Evolutionary conservation across 1,140 invertebrate species (phyloP).

Genomic region (Cecropterus lyciades): DNA sequence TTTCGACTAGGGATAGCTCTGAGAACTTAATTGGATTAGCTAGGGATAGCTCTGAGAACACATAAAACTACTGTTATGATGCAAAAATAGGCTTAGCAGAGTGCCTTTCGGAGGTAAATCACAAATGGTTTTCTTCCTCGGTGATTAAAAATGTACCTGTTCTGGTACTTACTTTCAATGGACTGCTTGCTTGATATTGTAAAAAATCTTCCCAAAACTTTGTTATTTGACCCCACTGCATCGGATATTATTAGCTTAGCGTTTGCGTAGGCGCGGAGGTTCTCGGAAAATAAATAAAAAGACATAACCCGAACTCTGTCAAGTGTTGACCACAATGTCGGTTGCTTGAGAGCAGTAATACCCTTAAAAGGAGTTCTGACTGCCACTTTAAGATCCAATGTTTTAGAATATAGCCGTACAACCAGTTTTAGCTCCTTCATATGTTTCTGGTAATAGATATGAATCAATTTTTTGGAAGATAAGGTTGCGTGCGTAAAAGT

Average conservation of each 20-base stretch:
- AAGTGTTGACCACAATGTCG: slow-evolving; percentile 8
- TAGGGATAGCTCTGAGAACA: too few species aligned
- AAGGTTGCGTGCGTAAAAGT: background rate
- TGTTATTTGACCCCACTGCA: slow-evolving; percentile 1
- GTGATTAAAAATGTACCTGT: too few species aligned
- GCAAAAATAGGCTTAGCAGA: too few species aligned
- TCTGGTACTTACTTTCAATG: too few species aligned
- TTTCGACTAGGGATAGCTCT: too few species aligned
- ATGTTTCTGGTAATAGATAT: background rate
- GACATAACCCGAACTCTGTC: slow-evolving; percentile 11
- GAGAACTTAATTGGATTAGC: too few species aligned
- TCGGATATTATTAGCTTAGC: slow-evolving; percentile 2
- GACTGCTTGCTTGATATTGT: too few species aligned
- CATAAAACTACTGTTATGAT: too few species aligned
- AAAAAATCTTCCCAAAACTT: background rate
- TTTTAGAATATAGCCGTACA: background rate
- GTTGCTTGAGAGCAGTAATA: slow-evolving; percentile 5
- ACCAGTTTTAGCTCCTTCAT: background rate
- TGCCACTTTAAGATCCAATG: slow-evolving; percentile 17
- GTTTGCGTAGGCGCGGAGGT: slow-evolving; percentile 4
- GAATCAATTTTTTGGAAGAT: background rate
- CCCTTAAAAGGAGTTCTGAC: slow-evolving; percentile 19
- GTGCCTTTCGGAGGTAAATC: too few species aligned
- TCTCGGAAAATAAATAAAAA: slow-evolving; percentile 12
- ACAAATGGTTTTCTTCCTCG: too few species aligned